phyloP scores from a whole-genome alignment of 1,140 invertebrate species.

The Zaprionus vittiger region DNA sequence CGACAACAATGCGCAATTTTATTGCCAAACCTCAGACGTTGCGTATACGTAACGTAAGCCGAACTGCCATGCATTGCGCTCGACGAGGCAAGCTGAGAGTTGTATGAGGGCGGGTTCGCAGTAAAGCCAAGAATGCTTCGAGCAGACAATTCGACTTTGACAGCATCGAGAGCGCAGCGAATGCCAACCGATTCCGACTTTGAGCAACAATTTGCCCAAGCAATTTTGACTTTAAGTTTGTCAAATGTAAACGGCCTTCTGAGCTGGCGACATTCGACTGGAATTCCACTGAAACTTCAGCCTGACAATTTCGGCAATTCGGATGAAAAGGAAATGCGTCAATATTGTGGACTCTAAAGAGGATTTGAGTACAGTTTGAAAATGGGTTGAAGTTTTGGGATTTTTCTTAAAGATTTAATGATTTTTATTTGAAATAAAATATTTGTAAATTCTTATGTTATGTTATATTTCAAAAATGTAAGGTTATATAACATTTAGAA shows the following conservation, averaged over 20 bases:
- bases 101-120: background rate
- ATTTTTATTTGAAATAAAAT: no score
- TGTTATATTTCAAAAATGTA: no score
- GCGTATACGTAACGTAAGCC: constrained; percentile 78
- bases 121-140: constrained; percentile 17
- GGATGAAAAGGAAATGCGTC: background rate
- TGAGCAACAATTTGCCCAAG: constrained; percentile 46
- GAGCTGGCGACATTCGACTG: constrained; percentile 27
- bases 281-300: constrained; percentile 29
- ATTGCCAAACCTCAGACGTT: constrained; percentile 79
- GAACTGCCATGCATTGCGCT: constrained; percentile 58
- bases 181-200: constrained; percentile 29
- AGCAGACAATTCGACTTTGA: constrained; percentile 36
- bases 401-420: background rate
- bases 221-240: constrained; percentile 51
- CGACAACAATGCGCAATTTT: constrained; percentile 77
- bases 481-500: background rate
- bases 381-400: background rate
- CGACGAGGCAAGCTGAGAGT: background rate
- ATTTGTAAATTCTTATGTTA: no score
- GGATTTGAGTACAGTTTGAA: constrained; percentile 43
- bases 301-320: constrained; percentile 10
- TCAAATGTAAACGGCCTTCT: constrained; percentile 25
- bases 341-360: constrained; percentile 39
- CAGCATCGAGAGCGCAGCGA: constrained; percentile 17